Evolutionary conservation across 92 coral and sea anemone species (phyloP), one percentile per base, ranked within the genome.

Genomic region (Palythoa grandis): DNA sequence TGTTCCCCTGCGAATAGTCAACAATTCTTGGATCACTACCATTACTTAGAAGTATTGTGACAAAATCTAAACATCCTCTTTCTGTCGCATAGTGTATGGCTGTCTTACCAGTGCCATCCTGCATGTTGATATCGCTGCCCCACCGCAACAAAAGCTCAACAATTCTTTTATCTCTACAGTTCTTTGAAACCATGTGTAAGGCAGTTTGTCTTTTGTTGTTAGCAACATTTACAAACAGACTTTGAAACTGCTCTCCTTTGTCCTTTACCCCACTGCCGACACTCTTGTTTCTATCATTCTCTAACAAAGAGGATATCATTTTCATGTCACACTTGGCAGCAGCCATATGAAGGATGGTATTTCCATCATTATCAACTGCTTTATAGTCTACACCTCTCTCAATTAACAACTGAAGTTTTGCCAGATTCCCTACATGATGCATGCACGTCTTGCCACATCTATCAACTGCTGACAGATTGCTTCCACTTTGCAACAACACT

Each of bases 291-390:
- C 20, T 74, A 50, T 22, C 22, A 47, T 37, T 20, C 10, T 74
- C 60, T 57, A 74, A 74, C 78, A 74, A 74, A 48, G 48, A 37
- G 14, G 78, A 37, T 50, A 74, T n/a, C 78, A 74, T 74, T 74
- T 74, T 22, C 37, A 74, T 24, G 48, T 69, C 43, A 24, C 73
- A 14, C 3, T 14, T 52, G 61, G 63, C 7, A n/a, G 47, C 57
- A 65, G 22, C 9, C 0, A 9, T 11, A n/a, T 86, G 85, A 39
- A 86, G 63, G 10, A 77, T 9, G 1, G 88, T 74, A 84, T 75
- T 86, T 8, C 88, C 88, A 38, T 76, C 40, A 48, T 76, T 86
- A 61, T 86, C 88, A 61, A 11, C 57, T 6, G 85, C 74, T 16
- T 39, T 86, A 77, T 73, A 66, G 9, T 76, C 39, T 11, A 77